A percentile compares a stretch with the other conserved stretches of the same genome.
Evolutionary conservation across 2,888 invertebrate species (phyloP).

Genomic region (Drosophila multiciliata): DNA sequence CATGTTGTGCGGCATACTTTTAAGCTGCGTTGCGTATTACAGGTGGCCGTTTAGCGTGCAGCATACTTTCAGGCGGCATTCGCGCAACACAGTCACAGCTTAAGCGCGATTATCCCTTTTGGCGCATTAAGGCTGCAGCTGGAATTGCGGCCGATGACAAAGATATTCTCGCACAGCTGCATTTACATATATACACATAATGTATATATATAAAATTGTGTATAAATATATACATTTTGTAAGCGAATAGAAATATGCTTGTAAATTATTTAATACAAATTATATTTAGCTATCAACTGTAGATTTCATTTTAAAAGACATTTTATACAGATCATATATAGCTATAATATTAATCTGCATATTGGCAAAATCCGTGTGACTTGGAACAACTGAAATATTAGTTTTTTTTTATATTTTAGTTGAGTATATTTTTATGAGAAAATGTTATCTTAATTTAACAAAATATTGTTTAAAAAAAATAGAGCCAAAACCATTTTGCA

Average conservation of each 20-base stretch:
- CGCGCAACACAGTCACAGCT: background rate
- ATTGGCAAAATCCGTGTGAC: background rate
- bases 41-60: constrained; percentile 40
- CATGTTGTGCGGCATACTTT: constrained; percentile 57
- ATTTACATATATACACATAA: background rate
- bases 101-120: background rate
- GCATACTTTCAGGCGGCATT: constrained; percentile 40
- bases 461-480: background rate
- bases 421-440: no score
- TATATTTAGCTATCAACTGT: background rate
- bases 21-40: constrained; percentile 17
- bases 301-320: background rate
- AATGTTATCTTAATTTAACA: no score
- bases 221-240: background rate
- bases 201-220: background rate
- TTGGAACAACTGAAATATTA: background rate
- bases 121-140: background rate
- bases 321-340: background rate
- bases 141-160: background rate
- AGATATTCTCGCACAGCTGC: no score
- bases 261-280: background rate
- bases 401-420: no score
- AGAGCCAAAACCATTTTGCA: no score
- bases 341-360: background rate
- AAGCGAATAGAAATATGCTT: background rate